A percentile compares a stretch with the other conserved stretches of the same genome.
These are phyloP conservation scores for Stegastes partitus DNA, from an alignment of 2,113 vertebrate species.

Conservation along the genomic window DNA sequence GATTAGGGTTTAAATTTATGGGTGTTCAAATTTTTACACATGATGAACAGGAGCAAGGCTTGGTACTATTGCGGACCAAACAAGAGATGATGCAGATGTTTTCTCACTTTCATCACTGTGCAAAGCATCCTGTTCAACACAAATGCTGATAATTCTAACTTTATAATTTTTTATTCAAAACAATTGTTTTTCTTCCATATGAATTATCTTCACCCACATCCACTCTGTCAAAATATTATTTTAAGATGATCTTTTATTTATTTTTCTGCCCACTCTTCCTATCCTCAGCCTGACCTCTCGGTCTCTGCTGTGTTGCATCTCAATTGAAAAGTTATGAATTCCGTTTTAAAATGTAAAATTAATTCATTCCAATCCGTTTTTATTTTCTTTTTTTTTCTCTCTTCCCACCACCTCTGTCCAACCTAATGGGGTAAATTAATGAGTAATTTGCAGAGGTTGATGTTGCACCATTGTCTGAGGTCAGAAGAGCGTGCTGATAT, in stretches of 20 bases:
- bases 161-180: neutral
- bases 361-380: conserved; percentile 47
- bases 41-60: conserved; percentile 68
- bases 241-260: neutral
- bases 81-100: neutral
- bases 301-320: conserved; percentile 9
- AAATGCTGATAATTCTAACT: neutral
- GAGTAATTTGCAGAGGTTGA: conserved; percentile 62
- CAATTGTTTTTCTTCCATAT: neutral
- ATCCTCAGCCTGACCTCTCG: conserved; percentile 22
- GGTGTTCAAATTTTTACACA: neutral
- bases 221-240: conserved; percentile 1
- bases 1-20: neutral
- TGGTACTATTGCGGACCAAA: conserved; percentile 16
- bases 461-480: conserved; percentile 59
- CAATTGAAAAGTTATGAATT: conserved; percentile 29
- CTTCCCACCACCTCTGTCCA: conserved; percentile 55
- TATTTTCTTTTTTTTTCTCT: conserved; percentile 40
- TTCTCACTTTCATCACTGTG: neutral
- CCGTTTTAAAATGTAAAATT: conserved; percentile 52
- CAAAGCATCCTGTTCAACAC: neutral
- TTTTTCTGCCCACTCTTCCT: neutral
- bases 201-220: neutral
- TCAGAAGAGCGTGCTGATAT: conserved; percentile 65
- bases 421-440: conserved; percentile 72